These are phyloP conservation scores for Ischnura elegans DNA, from an alignment of 2,888 invertebrate genomes.

Conservation along the genomic window DNA sequence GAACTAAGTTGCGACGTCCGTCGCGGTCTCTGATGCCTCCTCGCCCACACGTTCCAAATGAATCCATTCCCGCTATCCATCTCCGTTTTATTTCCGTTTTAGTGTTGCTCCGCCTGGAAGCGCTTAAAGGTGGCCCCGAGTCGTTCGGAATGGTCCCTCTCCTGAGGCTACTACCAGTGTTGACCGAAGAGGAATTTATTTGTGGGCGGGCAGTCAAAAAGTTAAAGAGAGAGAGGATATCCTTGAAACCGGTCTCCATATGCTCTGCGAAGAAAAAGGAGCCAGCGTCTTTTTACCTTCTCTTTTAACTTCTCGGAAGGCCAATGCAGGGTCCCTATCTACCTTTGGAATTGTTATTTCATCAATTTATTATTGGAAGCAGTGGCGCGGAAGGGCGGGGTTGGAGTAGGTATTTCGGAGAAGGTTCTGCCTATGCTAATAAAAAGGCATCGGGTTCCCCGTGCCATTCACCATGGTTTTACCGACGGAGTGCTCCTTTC, in stretches of 20 bases:
- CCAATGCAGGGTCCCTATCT: slow-evolving; percentile 20
- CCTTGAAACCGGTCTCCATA: slow-evolving; percentile 58
- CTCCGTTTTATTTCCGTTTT: slow-evolving; percentile 42
- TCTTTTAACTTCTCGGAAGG: not conserved
- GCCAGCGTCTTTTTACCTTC: not conserved
- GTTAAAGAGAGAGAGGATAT: slow-evolving; percentile 19
- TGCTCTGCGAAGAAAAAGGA: not conserved
- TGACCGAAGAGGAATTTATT: slow-evolving; percentile 53
- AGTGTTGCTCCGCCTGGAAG: not conserved
- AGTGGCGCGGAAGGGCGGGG: not conserved
- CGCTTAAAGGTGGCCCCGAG: not conserved
- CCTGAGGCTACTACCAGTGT: slow-evolving; percentile 50
- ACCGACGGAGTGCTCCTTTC: not conserved
- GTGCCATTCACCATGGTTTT: not conserved
- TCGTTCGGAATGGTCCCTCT: slow-evolving; percentile 44
- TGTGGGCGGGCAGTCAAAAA: slow-evolving; percentile 32
- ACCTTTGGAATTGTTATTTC: not conserved
- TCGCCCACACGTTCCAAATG: not conserved
- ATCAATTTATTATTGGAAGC: slow-evolving; percentile 15
- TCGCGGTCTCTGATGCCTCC: slow-evolving; percentile 18
- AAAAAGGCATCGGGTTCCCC: slow-evolving; percentile 1
- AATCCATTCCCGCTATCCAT: slow-evolving; percentile 22
- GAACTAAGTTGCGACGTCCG: too few species aligned
- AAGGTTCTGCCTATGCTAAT: not conserved
- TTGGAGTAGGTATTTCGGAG: slow-evolving; percentile 14